Conservation (phyloP, 2,888 invertebrate species). For the Suillia variegata region DNA sequence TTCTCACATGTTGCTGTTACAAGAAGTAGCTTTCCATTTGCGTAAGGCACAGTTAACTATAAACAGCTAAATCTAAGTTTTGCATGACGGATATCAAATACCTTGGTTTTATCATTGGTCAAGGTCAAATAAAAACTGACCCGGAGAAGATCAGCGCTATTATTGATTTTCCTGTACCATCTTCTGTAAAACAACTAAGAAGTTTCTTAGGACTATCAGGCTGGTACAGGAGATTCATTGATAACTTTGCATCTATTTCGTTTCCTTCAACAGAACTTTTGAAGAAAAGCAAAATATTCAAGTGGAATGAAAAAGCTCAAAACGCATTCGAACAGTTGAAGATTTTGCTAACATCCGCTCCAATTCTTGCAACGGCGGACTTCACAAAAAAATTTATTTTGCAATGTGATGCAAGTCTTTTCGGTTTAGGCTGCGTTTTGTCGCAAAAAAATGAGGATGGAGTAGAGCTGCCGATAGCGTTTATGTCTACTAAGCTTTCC, state of each 20-base stretch:
- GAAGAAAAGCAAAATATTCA: conserved; percentile 7
- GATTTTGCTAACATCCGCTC: neutral
- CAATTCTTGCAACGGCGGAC: conserved; percentile 18
- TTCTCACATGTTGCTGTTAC: neutral
- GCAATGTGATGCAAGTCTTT: conserved; percentile 25
- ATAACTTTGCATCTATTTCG: conserved; percentile 10
- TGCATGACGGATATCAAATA: conserved; percentile 18
- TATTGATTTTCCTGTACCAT: conserved; percentile 14
- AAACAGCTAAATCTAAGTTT: conserved; percentile 21
- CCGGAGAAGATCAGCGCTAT: conserved; percentile 22
- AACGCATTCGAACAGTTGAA: conserved; percentile 11
- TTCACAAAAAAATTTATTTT: conserved; percentile 20
- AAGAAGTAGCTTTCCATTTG: conserved; percentile 16
- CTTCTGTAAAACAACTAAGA: neutral
- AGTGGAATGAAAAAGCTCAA: conserved; percentile 4
- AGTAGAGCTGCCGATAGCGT: conserved; percentile 10
- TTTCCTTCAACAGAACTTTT: conserved; percentile 17
- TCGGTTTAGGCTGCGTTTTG: conserved; percentile 17
- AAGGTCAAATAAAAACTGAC: conserved; percentile 21
- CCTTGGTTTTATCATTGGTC: conserved; percentile 24
- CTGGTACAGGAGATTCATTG: conserved; percentile 21
- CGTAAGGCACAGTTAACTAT: conserved; percentile 17
- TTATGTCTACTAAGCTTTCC: conserved; percentile 19
- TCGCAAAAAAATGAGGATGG: conserved; percentile 12
- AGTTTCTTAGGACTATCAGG: conserved; percentile 19